Evolutionary conservation across 2,113 vertebrate genomes (phyloP).

Genomic region (Aspidoscelis tigris): DNA sequence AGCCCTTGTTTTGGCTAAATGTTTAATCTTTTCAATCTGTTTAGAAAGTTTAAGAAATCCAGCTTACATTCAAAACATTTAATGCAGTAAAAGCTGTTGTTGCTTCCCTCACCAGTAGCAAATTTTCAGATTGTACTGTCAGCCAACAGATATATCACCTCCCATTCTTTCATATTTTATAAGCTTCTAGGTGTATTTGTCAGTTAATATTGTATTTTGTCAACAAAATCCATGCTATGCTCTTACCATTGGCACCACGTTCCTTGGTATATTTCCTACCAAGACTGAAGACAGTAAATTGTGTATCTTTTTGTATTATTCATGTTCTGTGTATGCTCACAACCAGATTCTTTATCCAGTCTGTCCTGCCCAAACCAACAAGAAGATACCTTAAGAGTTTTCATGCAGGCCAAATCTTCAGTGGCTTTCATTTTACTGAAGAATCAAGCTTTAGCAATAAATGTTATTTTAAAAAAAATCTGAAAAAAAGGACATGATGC

Average conservation of each 20-base stretch:
- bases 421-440: slow-evolving; percentile 34
- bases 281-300: neutral
- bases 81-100: neutral
- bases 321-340: neutral
- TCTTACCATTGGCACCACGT: neutral
- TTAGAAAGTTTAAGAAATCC: no score
- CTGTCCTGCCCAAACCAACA: slow-evolving; percentile 6
- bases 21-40: no score
- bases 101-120: neutral
- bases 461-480: rapidly evolving
- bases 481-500: slow-evolving; percentile 29
- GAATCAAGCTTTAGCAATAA: neutral
- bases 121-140: neutral
- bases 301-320: neutral
- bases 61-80: no score
- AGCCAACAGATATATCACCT: neutral
- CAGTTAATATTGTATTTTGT: neutral
- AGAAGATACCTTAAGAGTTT: neutral
- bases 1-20: no score
- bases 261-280: neutral
- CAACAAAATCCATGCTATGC: neutral
- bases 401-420: slow-evolving; percentile 13
- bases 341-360: slow-evolving; percentile 1
- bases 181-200: neutral
- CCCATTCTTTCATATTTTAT: neutral